Percentiles rank a stretch among this genome's conserved stretches.
Conservation (phyloP, 2,797 vertebrate species). For the Ctenopoma kingsleyae region DNA sequence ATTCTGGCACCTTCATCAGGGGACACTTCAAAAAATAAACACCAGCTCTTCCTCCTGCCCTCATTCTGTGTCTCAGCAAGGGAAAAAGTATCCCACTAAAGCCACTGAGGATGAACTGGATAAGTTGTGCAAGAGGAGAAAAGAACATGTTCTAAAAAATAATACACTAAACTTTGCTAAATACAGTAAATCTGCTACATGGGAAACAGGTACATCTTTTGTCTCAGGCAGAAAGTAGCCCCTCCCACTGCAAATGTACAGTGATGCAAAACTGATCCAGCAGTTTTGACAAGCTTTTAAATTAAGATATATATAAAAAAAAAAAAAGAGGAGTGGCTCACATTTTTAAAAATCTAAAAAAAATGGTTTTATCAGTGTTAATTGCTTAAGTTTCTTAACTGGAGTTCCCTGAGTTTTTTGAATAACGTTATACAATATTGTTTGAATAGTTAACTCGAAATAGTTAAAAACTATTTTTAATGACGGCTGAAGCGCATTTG, state of each 20-base stretch:
- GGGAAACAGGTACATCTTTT: slow-evolving; percentile 6
- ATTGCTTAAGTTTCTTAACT: no score
- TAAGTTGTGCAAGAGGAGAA: background rate
- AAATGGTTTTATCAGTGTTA: background rate
- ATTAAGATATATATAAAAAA: slow-evolving; percentile 3
- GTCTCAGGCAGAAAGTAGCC: background rate
- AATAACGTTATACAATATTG: no score
- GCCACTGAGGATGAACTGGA: background rate
- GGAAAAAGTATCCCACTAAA: slow-evolving; percentile 3
- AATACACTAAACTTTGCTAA: slow-evolving; percentile 10
- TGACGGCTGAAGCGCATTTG: background rate
- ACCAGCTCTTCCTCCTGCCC: slow-evolving; percentile 22
- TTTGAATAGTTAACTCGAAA: no score
- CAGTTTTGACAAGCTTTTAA: background rate
- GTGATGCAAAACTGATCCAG: background rate
- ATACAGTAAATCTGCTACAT: slow-evolving; percentile 9
- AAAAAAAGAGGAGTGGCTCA: background rate
- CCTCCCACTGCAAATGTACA: slow-evolving; percentile 6
- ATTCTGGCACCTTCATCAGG: slow-evolving; percentile 60
- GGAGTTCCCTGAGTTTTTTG: no score
- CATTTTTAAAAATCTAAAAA: background rate
- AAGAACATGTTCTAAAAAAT: slow-evolving; percentile 15
- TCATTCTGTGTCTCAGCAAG: slow-evolving; percentile 1
- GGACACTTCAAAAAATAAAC: slow-evolving; percentile 71
- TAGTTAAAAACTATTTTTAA: no score